phyloP scores from a whole-genome alignment of 2,888 invertebrate species.

The Drosophila subquinaria region DNA sequence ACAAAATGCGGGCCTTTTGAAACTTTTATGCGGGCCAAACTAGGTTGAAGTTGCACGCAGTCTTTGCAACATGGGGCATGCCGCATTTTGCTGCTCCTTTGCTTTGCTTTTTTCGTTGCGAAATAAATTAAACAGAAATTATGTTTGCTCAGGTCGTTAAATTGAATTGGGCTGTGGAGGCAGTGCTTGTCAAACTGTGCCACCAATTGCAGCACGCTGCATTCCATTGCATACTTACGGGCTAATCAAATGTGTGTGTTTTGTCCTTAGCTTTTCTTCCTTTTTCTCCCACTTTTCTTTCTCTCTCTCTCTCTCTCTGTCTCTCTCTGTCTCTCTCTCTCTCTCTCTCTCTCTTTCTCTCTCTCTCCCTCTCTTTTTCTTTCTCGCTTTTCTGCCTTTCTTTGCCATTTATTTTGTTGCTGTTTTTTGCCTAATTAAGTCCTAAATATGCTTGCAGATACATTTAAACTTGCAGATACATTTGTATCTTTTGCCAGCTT shows the following conservation, averaged over 20 bases:
- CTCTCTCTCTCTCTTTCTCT: neutral
- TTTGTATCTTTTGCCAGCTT: conserved; percentile 40
- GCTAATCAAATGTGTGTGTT: conserved; percentile 61
- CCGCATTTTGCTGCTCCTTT: neutral
- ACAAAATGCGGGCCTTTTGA: conserved; percentile 45
- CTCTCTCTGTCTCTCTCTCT: neutral
- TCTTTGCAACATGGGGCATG: conserved; percentile 1
- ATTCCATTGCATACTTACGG: conserved; percentile 66
- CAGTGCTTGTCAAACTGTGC: conserved; percentile 53
- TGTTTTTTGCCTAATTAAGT: conserved; percentile 66
- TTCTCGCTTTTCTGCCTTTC: neutral
- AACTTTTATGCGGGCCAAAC: conserved; percentile 68
- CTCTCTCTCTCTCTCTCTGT: neutral
- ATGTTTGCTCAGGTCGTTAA: conserved; percentile 65
- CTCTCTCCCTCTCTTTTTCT: neutral
- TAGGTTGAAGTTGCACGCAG: conserved; percentile 50
- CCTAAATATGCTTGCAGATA: neutral
- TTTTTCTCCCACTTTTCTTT: neutral
- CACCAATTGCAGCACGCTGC: conserved; percentile 45
- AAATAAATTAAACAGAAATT: conserved; percentile 25
- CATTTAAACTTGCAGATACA: conserved; percentile 31
- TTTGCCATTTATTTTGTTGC: conserved; percentile 20
- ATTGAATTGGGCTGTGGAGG: conserved; percentile 64
- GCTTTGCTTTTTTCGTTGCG: neutral
- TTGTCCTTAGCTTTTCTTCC: conserved; percentile 4